Evolutionary conservation across 2,113 vertebrate species (phyloP).

Genomic region (Anser brachyrhynchus): DNA sequence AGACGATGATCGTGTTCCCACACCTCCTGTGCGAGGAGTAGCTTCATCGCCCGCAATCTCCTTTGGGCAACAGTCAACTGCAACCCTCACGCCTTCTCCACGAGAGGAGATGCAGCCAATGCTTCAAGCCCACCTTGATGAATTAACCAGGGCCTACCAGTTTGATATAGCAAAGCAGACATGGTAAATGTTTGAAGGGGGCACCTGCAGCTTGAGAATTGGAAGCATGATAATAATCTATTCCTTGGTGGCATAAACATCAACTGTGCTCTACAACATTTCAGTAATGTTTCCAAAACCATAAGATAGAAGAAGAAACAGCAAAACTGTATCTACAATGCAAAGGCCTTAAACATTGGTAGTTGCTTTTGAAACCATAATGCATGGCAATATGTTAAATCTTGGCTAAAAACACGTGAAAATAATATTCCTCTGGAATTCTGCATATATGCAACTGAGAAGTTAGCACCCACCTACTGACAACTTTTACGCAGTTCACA

Average conservation of each 20-base stretch:
- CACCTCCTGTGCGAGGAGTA: conserved; percentile 93
- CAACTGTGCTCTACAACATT: neutral
- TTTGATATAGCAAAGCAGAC: conserved; percentile 96
- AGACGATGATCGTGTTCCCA: conserved; percentile 96
- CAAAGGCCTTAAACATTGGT: neutral
- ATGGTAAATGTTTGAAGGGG: conserved; percentile 81
- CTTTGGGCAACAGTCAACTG: conserved; percentile 97
- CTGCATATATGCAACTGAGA: neutral
- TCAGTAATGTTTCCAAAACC: neutral
- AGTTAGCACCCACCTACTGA: neutral
- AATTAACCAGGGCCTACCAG: conserved; percentile 96
- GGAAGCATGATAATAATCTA: neutral
- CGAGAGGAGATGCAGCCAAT: conserved; percentile 97
- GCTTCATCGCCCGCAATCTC: conserved; percentile 96
- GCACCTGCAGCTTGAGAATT: neutral
- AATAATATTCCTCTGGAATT: neutral
- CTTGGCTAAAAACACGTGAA: neutral
- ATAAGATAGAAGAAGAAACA: neutral
- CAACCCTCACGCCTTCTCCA: conserved; percentile 95
- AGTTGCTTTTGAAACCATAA: neutral
- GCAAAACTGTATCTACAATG: neutral
- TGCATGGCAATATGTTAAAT: neutral
- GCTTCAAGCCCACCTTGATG: conserved; percentile 96
- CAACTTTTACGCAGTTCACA: neutral
- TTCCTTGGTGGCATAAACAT: neutral